Conservation (phyloP, 2,797 vertebrate genomes). For the Uromys caudimaculatus region DNA sequence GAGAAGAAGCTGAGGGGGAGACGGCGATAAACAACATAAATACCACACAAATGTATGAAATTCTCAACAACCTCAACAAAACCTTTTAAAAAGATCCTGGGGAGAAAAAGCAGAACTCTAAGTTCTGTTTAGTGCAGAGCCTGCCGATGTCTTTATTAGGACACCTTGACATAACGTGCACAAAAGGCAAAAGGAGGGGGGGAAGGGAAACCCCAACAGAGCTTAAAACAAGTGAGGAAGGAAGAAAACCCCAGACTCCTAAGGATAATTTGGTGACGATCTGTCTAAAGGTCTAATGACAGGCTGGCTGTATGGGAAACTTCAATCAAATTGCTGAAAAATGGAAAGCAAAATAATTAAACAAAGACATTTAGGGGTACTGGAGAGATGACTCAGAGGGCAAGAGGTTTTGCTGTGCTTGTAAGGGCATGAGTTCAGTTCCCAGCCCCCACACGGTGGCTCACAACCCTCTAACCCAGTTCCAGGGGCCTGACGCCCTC, state of each 20-base stretch:
- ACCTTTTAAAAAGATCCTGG: not conserved
- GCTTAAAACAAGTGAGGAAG: not conserved
- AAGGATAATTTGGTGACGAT: constrained; percentile 39
- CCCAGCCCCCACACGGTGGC: not conserved
- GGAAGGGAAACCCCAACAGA: not conserved
- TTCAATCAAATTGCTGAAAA: constrained; percentile 60
- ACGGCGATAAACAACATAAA: not conserved
- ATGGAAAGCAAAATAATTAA: not conserved
- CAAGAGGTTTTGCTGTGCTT: not conserved
- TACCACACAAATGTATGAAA: not conserved
- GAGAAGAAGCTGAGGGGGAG: not conserved
- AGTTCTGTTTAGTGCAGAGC: constrained; percentile 11
- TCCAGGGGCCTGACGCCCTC: not conserved
- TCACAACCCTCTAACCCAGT: not conserved
- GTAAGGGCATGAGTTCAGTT: not conserved
- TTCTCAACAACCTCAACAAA: not conserved
- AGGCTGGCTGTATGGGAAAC: constrained; percentile 34
- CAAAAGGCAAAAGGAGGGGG: not conserved
- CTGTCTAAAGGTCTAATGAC: constrained; percentile 32
- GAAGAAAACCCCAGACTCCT: constrained; percentile 25
- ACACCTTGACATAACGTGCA: not conserved
- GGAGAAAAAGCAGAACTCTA: not conserved
- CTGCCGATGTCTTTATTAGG: not conserved
- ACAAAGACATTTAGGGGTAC: not conserved
- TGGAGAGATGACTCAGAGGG: not conserved